A percentile compares a stretch with the other conserved stretches of the same genome.
phyloP scores from a whole-genome alignment of 2,888 invertebrate genomes.

The Aquatica leii region DNA sequence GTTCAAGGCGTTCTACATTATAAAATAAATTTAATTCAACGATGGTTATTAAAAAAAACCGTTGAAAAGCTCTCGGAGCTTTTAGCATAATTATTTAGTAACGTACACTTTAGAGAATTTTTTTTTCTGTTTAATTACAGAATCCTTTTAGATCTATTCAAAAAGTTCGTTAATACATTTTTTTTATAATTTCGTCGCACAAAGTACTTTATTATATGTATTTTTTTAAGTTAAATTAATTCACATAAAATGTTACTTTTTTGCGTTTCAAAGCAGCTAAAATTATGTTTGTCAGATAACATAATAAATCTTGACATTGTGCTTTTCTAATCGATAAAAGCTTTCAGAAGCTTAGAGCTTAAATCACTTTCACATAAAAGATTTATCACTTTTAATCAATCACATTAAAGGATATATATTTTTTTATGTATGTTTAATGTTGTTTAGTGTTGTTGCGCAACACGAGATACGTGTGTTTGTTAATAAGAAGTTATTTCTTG shows the following conservation, averaged over 20 bases:
- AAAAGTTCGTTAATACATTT: background rate
- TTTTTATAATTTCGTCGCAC: background rate
- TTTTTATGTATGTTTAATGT: no score
- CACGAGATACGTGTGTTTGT: no score
- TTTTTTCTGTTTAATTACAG: background rate
- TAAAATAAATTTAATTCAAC: no score
- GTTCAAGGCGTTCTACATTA: no score
- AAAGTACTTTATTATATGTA: background rate
- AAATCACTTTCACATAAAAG: conserved; percentile 1
- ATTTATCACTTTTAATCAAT: conserved; percentile 4
- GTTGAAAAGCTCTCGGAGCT: background rate
- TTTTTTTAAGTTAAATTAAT: background rate
- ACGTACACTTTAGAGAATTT: background rate
- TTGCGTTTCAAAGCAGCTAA: background rate
- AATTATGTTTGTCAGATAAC: background rate
- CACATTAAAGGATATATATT: background rate
- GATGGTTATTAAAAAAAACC: no score
- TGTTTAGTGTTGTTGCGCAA: no score
- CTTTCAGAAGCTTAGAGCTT: conserved; percentile 8
- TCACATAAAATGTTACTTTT: background rate
- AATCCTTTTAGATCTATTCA: conserved; percentile 6
- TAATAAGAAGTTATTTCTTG: no score
- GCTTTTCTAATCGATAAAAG: conserved; percentile 10
- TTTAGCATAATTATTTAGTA: background rate
- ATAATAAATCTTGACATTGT: conserved; percentile 1